These are phyloP conservation scores for Formica aserva DNA, from an alignment of 2,888 invertebrate genomes.

Conservation along the genomic window DNA sequence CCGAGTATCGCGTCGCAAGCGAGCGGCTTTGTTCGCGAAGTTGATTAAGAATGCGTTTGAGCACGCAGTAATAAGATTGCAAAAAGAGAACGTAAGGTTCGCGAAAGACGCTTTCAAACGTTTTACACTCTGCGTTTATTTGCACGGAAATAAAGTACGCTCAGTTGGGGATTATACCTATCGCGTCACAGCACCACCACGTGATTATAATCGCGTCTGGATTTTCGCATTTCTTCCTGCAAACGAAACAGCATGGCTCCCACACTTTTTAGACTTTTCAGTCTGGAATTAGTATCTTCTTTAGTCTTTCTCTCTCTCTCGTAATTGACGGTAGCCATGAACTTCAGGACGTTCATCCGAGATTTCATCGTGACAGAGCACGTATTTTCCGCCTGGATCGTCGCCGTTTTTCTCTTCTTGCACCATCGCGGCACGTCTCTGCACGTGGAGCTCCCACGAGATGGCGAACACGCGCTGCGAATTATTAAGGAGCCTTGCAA, in stretches of 20 bases:
- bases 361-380: conserved; percentile 51
- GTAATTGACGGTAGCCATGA: conserved; percentile 51
- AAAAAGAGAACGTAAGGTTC: conserved; percentile 2
- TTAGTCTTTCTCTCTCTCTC: not conserved
- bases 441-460: conserved; percentile 67
- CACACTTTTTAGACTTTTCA: not conserved
- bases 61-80: not conserved
- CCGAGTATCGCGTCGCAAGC: not conserved
- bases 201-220: conserved; percentile 28
- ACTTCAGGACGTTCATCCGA: conserved; percentile 39
- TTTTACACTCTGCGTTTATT: conserved; percentile 4
- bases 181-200: not conserved
- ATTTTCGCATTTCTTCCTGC: conserved; percentile 5
- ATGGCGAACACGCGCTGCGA: conserved; percentile 73
- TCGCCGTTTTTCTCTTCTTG: conserved; percentile 56
- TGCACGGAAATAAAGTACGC: conserved; percentile 13
- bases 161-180: not conserved
- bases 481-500: conserved; percentile 78
- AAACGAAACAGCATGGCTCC: not conserved
- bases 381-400: conserved; percentile 44
- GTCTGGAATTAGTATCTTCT: conserved; percentile 41
- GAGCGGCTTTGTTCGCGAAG: conserved; percentile 4
- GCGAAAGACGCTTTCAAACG: not conserved
- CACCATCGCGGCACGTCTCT: conserved; percentile 49
- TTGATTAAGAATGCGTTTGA: conserved; percentile 31